Base-by-base conservation (phyloP, 1,140 invertebrate species). In the Cotesia glomerata region DNA sequence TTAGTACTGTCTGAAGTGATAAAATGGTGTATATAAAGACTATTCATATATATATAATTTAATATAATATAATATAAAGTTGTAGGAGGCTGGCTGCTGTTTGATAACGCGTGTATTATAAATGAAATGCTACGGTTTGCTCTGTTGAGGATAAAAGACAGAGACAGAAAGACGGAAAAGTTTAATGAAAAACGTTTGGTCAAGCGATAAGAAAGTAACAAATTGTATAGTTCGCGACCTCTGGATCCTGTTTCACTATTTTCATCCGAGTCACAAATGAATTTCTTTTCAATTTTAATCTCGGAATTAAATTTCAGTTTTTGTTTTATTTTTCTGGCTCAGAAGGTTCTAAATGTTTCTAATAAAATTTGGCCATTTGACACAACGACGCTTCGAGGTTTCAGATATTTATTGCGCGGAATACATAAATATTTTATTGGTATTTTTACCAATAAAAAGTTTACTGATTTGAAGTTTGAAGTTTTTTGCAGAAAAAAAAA, bases 181-280 rank as follows among this genome's bases (percentile, higher is more conserved):
- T 75, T 74, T 73, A 69, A 65, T 72, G 75, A 70, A 51, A 67
- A 72, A 72, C 52, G 61, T 51, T 71, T 58, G 69, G 74, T 75
- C 69, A 70, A 77, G 69, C 81, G 82, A 85, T 85, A 83, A 84
- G 83, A 81, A 85, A 82, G 79, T 84, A 81, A 84, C 82, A 85
- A 85, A 85, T 85, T 85, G 83, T 85, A 81, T 81, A 80, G 80
- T 75, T 81, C 79, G 82, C 11, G 39, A 45, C 39, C 8, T 45
- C 39, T 45, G 5, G 7, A 45, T 11, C 39, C 39, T 45, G 7
- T 45, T 5, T 45, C 39, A 45, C 49, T 36, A 18, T 64, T 63
- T n/a, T 63, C 51, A 51, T 58, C 39, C 16, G 49, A 34, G 11
- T 56, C 39, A 5, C 7, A 11, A 45, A 45, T 45, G 11, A 45